These are phyloP conservation scores for Poeciliopsis occidentalis DNA, from an alignment of 2,113 vertebrate species.

Conservation along the genomic window DNA sequence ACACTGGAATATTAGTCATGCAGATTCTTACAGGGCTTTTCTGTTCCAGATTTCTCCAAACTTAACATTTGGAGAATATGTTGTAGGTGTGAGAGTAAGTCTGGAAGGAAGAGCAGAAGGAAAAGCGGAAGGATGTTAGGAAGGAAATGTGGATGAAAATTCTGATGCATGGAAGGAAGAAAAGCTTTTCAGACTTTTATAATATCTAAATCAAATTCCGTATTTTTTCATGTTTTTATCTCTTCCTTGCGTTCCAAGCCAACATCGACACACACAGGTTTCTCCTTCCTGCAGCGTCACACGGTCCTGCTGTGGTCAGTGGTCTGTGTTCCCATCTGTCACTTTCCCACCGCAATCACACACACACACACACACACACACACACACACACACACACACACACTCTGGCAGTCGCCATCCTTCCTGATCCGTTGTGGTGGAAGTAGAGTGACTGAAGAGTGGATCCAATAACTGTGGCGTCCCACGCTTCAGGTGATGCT, in stretches of 20 bases:
- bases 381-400: not conserved
- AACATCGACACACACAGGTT: not conserved
- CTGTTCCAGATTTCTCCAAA: too few species aligned
- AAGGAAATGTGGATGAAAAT: too few species aligned
- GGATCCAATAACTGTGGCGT: conserved; percentile 46
- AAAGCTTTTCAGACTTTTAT: too few species aligned
- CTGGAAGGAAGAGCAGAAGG: too few species aligned
- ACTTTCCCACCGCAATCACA: conserved; percentile 28
- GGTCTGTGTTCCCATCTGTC: conserved; percentile 59
- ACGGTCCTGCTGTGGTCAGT: conserved; percentile 40
- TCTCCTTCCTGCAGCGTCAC: conserved; percentile 41
- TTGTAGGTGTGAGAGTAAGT: too few species aligned
- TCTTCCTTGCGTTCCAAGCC: not conserved
- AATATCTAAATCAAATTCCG: too few species aligned
- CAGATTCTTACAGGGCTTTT: too few species aligned
- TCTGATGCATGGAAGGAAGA: too few species aligned
- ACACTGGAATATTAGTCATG: too few species aligned
- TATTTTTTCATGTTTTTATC: not conserved
- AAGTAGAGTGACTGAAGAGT: conserved; percentile 10
- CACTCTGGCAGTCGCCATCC: not conserved
- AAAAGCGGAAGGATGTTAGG: too few species aligned
- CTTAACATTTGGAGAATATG: too few species aligned
- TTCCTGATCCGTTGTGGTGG: conserved; percentile 20
- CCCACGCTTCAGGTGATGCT: conserved; percentile 40
- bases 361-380: conserved; percentile 1